Conservation (phyloP, 2,113 vertebrate genomes). For the Ageneiosus marmoratus region DNA sequence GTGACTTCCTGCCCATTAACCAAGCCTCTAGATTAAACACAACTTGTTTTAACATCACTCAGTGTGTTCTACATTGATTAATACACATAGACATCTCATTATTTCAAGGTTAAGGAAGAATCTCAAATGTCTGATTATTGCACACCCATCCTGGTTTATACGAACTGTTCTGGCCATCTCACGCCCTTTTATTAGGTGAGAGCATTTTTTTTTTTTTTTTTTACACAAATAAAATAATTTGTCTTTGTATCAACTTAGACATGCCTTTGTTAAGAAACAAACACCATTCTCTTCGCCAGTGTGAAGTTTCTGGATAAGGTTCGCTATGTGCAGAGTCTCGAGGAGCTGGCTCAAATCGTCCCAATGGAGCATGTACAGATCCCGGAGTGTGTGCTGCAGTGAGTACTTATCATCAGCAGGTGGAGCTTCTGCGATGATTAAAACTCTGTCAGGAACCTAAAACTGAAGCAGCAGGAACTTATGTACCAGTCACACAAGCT, state of each 20-base stretch:
- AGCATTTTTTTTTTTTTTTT: neutral
- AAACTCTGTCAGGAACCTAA: neutral
- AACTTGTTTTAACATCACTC: fast-evolving
- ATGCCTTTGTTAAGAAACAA: neutral
- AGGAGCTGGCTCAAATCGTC: slow-evolving; percentile 85
- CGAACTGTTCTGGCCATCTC: slow-evolving; percentile 91
- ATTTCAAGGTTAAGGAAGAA: slow-evolving; percentile 86
- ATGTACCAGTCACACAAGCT: neutral
- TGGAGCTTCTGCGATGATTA: slow-evolving; percentile 34
- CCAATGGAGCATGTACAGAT: slow-evolving; percentile 97
- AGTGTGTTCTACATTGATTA: neutral
- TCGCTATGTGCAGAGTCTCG: slow-evolving; percentile 87
- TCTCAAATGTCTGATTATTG: slow-evolving; percentile 90
- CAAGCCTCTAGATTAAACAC: slow-evolving; percentile 59
- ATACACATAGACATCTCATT: slow-evolving; percentile 55
- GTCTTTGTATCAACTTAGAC: neutral
- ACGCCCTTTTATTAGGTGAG: slow-evolving; percentile 91
- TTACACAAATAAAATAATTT: neutral
- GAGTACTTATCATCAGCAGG: slow-evolving; percentile 68
- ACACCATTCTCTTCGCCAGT: slow-evolving; percentile 59
- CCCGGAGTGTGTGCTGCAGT: slow-evolving; percentile 90
- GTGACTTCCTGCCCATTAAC: neutral
- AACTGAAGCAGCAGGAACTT: neutral
- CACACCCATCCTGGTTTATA: slow-evolving; percentile 95
- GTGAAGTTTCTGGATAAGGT: slow-evolving; percentile 95